Conservation (phyloP, 2,113 vertebrate genomes). For the Oreochromis tanganicae region DNA sequence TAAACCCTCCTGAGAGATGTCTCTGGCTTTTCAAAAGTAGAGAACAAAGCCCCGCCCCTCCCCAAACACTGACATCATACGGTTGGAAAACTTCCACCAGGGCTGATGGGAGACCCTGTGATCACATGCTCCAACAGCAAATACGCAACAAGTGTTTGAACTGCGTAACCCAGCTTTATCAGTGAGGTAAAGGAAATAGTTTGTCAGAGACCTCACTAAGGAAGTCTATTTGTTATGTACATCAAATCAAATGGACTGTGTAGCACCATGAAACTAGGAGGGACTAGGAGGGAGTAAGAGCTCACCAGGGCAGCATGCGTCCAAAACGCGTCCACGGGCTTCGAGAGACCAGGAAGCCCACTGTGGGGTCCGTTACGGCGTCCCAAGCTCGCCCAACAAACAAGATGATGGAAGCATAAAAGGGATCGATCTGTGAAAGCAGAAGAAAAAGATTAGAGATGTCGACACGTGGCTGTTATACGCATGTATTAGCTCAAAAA, state of each 20-base stretch:
- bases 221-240: not conserved
- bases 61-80: conserved; percentile 6
- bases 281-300: not conserved
- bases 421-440: conserved; percentile 79
- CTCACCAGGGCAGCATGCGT: conserved; percentile 92
- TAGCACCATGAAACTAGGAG: not conserved
- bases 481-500: not conserved
- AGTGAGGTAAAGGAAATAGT: not conserved
- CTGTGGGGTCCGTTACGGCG: conserved; percentile 88
- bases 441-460: not conserved
- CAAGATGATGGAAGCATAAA: conserved; percentile 91
- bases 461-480: not conserved
- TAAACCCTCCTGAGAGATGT: not conserved
- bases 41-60: not conserved
- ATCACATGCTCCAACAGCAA: not conserved
- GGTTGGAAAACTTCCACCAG: not conserved
- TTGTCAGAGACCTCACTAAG: not conserved
- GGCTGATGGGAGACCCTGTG: not conserved
- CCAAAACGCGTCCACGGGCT: conserved; percentile 86
- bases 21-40: not conserved
- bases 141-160: not conserved
- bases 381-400: conserved; percentile 94
- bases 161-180: not conserved
- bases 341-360: conserved; percentile 92
- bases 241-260: not conserved